These are phyloP conservation scores for Leucopsar rothschildi DNA, from an alignment of 2,113 vertebrate genomes.

Conservation along the genomic window DNA sequence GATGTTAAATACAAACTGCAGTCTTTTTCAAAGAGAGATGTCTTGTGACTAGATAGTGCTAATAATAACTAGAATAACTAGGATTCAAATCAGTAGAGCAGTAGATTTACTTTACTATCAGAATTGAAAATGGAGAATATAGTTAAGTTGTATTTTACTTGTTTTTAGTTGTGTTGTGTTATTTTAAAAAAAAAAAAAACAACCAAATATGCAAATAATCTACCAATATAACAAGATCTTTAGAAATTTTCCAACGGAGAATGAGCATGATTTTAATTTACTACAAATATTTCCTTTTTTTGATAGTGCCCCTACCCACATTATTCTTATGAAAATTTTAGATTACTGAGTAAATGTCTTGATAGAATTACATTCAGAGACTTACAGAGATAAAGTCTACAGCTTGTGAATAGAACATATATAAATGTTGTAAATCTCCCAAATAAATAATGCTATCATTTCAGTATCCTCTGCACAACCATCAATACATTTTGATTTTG, in stretches of 20 bases:
- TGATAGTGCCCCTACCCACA: conserved; percentile 10
- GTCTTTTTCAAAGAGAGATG: background rate
- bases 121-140: background rate
- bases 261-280: background rate
- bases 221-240: conserved; percentile 42
- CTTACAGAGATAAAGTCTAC: background rate
- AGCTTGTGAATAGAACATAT: background rate
- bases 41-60: background rate
- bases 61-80: background rate
- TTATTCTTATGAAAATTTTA: conserved; percentile 28
- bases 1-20: background rate
- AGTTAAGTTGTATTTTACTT: background rate
- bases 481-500: background rate
- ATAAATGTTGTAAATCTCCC: background rate
- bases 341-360: background rate
- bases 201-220: conserved; percentile 21
- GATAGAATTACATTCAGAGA: background rate
- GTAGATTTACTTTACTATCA: background rate
- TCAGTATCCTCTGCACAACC: background rate
- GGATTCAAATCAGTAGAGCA: background rate
- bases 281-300: conserved; percentile 57
- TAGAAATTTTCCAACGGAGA: conserved; percentile 17
- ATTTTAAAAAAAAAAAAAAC: background rate
- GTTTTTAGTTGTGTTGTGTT: background rate
- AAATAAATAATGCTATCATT: background rate